Percentiles rank a stretch among this genome's conserved stretches.
Evolutionary conservation across 1,140 invertebrate species (phyloP).

Genomic region (Lepeophtheirus salmonis): DNA sequence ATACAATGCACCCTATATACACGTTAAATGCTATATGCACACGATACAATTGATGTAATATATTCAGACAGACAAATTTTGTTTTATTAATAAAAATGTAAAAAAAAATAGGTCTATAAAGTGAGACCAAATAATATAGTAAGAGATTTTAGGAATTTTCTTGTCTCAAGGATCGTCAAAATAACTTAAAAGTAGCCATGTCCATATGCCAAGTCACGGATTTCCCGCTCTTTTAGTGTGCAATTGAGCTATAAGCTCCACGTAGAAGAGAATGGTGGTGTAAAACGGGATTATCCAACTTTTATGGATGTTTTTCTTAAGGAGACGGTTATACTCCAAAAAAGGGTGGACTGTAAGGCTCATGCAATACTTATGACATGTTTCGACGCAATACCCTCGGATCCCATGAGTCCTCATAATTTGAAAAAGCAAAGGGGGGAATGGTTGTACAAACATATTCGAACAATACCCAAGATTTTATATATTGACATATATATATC

Average conservation of each 20-base stretch:
- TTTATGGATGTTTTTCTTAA: conserved; percentile 6
- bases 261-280: not conserved
- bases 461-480: no score
- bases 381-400: conserved; percentile 8
- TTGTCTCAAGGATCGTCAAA: not conserved
- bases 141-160: not conserved
- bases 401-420: no score
- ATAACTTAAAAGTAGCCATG: not conserved
- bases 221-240: not conserved
- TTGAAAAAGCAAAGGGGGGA: no score
- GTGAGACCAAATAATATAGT: no score
- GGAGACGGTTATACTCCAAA: conserved; percentile 10
- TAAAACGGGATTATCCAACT: not conserved
- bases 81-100: no score
- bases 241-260: conserved; percentile 11
- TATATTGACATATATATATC: no score
- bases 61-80: no score
- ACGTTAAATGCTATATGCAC: no score
- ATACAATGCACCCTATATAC: no score
- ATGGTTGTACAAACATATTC: no score
- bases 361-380: conserved; percentile 5
- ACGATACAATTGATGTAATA: no score
- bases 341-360: conserved; percentile 7
- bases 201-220: not conserved
- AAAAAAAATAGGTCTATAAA: no score